Percentiles rank a stretch among this genome's conserved stretches.
phyloP scores from a whole-genome alignment of 2,797 vertebrate species.

The Cetoscarus ocellatus region DNA sequence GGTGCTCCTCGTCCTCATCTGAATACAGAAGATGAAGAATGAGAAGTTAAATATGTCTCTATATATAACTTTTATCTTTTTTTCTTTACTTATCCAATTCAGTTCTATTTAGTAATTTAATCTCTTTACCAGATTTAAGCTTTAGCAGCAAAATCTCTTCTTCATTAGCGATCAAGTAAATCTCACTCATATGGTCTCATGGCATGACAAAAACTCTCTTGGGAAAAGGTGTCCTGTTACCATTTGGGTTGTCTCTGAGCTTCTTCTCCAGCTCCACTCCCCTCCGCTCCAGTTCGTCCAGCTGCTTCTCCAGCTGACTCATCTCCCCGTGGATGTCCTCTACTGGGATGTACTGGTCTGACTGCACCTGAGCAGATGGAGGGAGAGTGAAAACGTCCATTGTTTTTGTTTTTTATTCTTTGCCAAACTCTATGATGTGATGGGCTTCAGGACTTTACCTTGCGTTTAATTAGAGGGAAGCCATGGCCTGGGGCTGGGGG shows the following conservation, averaged over 20 bases:
- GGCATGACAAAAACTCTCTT: too few species aligned
- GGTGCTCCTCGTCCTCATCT: conserved; percentile 92
- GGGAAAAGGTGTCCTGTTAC: conserved; percentile 66
- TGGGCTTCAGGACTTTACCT: conserved; percentile 81
- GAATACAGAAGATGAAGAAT: conserved; percentile 28
- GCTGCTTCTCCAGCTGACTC: conserved; percentile 91
- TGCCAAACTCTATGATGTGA: too few species aligned
- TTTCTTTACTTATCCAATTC: too few species aligned
- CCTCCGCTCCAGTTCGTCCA: conserved; percentile 93
- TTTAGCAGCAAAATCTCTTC: too few species aligned
- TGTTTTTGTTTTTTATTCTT: background rate
- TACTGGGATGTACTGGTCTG: conserved; percentile 95
- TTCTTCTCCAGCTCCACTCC: conserved; percentile 95
- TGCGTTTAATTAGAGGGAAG: conserved; percentile 98
- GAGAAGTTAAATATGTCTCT: background rate
- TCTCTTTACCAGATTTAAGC: too few species aligned
- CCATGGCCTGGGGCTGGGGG: conserved; percentile 96
- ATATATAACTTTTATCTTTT: too few species aligned
- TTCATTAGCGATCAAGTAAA: background rate
- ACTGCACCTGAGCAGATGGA: conserved; percentile 89
- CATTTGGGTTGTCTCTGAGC: conserved; percentile 89
- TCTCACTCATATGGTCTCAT: background rate
- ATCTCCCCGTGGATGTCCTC: conserved; percentile 97
- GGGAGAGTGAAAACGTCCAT: background rate
- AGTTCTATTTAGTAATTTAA: too few species aligned